phyloP scores from a whole-genome alignment of 2,797 vertebrate genomes.

The Hozukius guyotensis region DNA sequence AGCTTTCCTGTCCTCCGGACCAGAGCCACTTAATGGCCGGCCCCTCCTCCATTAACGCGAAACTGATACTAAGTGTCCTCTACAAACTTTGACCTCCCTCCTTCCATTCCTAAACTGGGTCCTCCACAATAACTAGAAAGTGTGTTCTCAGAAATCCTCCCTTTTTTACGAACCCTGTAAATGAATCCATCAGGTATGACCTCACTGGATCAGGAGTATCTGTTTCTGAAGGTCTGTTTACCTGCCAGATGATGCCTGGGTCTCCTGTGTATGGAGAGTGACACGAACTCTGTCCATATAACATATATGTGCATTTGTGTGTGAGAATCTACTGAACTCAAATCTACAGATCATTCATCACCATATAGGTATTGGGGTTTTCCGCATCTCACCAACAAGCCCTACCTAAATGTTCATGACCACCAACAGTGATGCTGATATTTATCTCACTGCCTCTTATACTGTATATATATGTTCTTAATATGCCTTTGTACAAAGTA shows the following conservation, averaged over 20 bases:
- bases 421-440: neutral
- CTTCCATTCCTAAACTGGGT: slow-evolving; percentile 44
- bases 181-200: slow-evolving; percentile 50
- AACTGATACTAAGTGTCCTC: slow-evolving; percentile 75
- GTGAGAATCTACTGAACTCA: neutral
- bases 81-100: slow-evolving; percentile 68
- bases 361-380: neutral
- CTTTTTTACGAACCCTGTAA: slow-evolving; percentile 46
- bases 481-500: too few species aligned
- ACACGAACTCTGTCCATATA: neutral
- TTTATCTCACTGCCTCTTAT: too few species aligned
- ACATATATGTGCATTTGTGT: neutral
- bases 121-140: slow-evolving; percentile 44
- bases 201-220: slow-evolving; percentile 46
- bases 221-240: slow-evolving; percentile 49
- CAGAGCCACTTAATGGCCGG: slow-evolving; percentile 63
- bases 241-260: slow-evolving; percentile 40
- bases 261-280: neutral
- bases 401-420: neutral
- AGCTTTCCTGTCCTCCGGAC: slow-evolving; percentile 63
- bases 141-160: slow-evolving; percentile 41
- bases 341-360: neutral
- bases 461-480: too few species aligned
- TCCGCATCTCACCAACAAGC: neutral
- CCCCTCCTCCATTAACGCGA: slow-evolving; percentile 71